Conservation (phyloP, 2,888 invertebrate genomes). For the Pherbina coryleti region DNA sequence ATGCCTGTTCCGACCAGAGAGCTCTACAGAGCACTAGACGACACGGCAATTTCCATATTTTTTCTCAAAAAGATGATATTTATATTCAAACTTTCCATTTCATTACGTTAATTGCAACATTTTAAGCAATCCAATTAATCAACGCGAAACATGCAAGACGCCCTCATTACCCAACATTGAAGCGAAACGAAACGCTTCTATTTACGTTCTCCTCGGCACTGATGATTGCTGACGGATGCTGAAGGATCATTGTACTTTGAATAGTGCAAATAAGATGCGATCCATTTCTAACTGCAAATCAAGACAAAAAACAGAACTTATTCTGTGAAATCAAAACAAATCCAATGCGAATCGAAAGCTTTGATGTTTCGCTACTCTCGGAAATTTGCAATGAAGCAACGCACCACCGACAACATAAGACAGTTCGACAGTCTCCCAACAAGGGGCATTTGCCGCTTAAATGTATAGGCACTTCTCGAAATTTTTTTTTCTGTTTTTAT, state of each 20-base stretch:
- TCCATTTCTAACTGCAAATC: not conserved
- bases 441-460: no score
- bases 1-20: no score
- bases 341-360: not conserved
- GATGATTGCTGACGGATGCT: no score
- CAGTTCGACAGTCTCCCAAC: no score
- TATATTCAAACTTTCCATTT: constrained; percentile 5
- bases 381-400: constrained; percentile 2
- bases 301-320: not conserved
- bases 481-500: no score
- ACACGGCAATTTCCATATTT: not conserved
- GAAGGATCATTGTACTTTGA: no score
- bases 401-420: not conserved
- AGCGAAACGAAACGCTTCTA: no score
- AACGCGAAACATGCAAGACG: not conserved
- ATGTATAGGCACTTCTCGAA: no score
- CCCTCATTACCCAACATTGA: no score
- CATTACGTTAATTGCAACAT: constrained; percentile 34
- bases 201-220: no score
- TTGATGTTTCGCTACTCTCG: not conserved
- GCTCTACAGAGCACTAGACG: no score
- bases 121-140: not conserved
- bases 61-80: not conserved
- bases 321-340: not conserved
- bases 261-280: not conserved